Percentiles rank a stretch among this genome's conserved stretches.
These are phyloP conservation scores for Bufo gargarizans DNA, from an alignment of 2,113 vertebrate species.

Conservation along the genomic window DNA sequence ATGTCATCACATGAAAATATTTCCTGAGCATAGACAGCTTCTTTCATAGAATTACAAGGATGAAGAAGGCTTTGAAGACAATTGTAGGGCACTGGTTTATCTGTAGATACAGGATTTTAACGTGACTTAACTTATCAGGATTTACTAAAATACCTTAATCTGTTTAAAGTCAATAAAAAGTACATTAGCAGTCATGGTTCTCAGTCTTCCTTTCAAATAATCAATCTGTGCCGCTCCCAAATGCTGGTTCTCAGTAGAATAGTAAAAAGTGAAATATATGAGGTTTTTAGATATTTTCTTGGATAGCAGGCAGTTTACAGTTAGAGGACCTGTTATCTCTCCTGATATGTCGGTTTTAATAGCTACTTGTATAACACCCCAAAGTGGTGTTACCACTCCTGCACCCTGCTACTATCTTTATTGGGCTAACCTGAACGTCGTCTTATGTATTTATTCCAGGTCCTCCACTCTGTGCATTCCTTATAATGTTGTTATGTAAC, in stretches of 20 bases:
- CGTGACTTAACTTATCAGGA: background rate
- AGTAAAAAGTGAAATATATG: background rate
- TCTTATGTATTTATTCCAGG: no score
- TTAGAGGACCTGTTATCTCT: no score
- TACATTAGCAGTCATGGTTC: background rate
- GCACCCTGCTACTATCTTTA: no score
- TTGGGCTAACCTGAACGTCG: no score
- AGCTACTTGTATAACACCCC: no score
- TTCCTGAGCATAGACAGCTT: background rate
- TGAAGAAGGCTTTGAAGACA: background rate
- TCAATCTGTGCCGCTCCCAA: background rate
- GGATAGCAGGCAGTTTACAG: no score
- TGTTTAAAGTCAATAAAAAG: constrained; percentile 10
- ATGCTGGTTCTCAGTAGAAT: background rate
- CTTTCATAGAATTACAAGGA: background rate
- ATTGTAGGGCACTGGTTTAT: background rate
- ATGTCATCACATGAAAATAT: background rate
- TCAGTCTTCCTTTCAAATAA: background rate
- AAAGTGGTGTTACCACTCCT: no score
- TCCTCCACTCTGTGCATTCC: no score
- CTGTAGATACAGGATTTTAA: background rate
- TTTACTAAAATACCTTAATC: constrained; percentile 21
- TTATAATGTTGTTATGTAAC: no score
- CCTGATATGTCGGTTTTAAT: no score
- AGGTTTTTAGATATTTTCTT: background rate